Evolutionary conservation across 2,113 vertebrate genomes (phyloP).

Genomic region (Tetrax tetrax): DNA sequence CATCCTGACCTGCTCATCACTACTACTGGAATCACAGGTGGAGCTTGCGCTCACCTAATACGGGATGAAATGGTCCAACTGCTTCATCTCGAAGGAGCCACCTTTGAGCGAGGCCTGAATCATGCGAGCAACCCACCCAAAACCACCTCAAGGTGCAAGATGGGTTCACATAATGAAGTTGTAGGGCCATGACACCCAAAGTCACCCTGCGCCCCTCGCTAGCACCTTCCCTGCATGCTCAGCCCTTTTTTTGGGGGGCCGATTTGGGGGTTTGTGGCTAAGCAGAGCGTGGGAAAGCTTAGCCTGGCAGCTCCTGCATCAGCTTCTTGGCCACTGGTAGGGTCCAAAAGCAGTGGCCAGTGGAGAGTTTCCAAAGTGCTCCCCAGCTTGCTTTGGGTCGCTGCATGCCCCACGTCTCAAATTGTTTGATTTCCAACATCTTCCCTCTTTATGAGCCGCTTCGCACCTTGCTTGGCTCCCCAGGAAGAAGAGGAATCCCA

Average conservation of each 20-base stretch:
- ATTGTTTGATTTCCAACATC: not conserved
- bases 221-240: not conserved
- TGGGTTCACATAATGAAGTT: rapidly evolving
- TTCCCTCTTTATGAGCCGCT: not conserved
- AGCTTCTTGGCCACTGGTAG: rapidly evolving
- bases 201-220: rapidly evolving
- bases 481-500: not conserved
- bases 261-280: not conserved
- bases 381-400: not conserved
- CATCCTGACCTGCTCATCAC: not conserved
- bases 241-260: not conserved
- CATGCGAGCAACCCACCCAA: rapidly evolving
- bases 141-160: rapidly evolving
- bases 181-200: rapidly evolving
- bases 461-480: rapidly evolving
- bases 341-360: not conserved
- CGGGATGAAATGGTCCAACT: not conserved
- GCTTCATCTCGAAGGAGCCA: not conserved
- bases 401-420: rapidly evolving
- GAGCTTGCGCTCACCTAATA: not conserved
- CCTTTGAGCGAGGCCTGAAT: not conserved
- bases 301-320: not conserved
- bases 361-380: not conserved
- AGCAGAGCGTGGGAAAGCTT: not conserved
- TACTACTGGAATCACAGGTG: not conserved